Percentiles rank a stretch among this genome's conserved stretches.
These are phyloP conservation scores for Siniperca knerii DNA, from an alignment of 2,113 vertebrate genomes.

Conservation along the genomic window DNA sequence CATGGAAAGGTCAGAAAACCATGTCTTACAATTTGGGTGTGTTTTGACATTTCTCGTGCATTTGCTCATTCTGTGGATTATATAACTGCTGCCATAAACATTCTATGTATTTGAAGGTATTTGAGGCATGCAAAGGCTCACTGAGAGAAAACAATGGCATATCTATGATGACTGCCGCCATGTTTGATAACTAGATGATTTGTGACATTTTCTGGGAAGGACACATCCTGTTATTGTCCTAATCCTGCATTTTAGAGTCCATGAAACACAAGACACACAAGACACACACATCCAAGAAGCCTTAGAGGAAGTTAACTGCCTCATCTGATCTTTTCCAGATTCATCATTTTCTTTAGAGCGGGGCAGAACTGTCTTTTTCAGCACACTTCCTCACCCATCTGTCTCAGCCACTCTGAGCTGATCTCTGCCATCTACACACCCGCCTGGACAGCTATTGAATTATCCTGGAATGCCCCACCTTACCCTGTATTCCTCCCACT, in stretches of 20 bases:
- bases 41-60: constrained; percentile 16
- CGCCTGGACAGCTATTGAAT: constrained; percentile 42
- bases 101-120: constrained; percentile 16
- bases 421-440: constrained; percentile 44
- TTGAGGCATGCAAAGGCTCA: constrained; percentile 25
- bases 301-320: constrained; percentile 48
- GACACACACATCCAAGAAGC: constrained; percentile 17
- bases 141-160: constrained; percentile 55
- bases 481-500: constrained; percentile 22
- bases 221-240: constrained; percentile 79
- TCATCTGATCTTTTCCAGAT: constrained; percentile 62
- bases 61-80: constrained; percentile 32
- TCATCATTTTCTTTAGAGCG: constrained; percentile 45
- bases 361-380: constrained; percentile 32
- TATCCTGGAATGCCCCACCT: constrained; percentile 60
- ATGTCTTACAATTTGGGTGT: constrained; percentile 5
- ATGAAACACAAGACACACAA: constrained; percentile 24
- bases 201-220: constrained; percentile 72
- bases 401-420: constrained; percentile 57
- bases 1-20: constrained; percentile 24
- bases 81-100: constrained; percentile 10
- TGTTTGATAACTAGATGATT: constrained; percentile 72
- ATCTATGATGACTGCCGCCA: constrained; percentile 50
- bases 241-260: constrained; percentile 39
- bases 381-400: constrained; percentile 51